A percentile compares a stretch with the other conserved stretches of the same genome.
Conservation (phyloP, 2,113 vertebrate species). For the Acrocephalus arundinaceus region DNA sequence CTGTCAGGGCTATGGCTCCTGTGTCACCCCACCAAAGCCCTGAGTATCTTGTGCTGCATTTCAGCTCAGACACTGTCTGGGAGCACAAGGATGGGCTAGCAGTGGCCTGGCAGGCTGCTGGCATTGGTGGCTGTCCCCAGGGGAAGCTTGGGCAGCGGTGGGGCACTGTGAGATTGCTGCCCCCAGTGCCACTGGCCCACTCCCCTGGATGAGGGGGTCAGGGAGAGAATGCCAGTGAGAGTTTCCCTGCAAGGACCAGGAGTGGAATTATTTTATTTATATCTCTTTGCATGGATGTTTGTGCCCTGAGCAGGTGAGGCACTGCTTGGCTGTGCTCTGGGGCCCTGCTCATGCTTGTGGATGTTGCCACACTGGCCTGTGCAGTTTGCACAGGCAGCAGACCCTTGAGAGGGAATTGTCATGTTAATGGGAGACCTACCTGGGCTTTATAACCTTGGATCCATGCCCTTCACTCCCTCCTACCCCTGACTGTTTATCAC, state of each 20-base stretch:
- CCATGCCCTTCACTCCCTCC: background rate
- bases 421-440: background rate
- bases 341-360: background rate
- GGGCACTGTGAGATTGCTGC: background rate
- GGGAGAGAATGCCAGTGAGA: background rate
- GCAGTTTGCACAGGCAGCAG: background rate
- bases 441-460: background rate
- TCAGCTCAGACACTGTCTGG: background rate
- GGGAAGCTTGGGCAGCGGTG: background rate
- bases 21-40: accelerated
- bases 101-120: background rate
- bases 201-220: background rate
- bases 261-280: background rate
- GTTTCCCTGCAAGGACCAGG: background rate
- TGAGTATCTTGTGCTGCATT: background rate
- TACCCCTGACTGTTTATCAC: background rate
- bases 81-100: background rate
- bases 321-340: background rate
- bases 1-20: background rate
- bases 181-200: background rate
- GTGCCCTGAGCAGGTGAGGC: background rate
- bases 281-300: background rate
- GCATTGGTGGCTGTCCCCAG: background rate
- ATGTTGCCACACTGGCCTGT: background rate
- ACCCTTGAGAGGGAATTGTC: background rate